Conservation (phyloP, 2,888 invertebrate species). For the Homarus gammarus region DNA sequence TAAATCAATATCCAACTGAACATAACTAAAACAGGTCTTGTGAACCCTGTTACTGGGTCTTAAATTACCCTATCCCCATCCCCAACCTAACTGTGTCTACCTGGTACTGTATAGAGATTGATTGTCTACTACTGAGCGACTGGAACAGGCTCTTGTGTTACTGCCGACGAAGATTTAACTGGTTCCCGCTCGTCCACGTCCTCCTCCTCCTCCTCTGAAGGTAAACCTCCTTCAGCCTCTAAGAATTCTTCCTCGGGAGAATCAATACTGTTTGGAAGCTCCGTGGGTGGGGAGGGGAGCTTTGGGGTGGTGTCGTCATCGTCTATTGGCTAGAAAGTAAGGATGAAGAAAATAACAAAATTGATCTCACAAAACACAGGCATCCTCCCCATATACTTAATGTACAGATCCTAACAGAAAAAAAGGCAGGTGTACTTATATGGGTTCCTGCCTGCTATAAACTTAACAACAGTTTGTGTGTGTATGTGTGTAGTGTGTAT, state of each 20-base stretch:
- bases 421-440: no score
- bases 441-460: no score
- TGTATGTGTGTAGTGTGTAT: no score
- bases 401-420: no score
- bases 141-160: conserved; percentile 66
- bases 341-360: no score
- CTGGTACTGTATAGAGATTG: conserved; percentile 34
- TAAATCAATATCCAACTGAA: conserved; percentile 25
- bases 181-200: conserved; percentile 37
- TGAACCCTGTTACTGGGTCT: conserved; percentile 39
- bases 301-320: conserved; percentile 63
- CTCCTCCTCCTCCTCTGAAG: conserved; percentile 62
- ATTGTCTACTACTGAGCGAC: conserved; percentile 68
- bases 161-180: conserved; percentile 51
- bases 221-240: conserved; percentile 71
- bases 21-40: conserved; percentile 26
- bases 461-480: no score
- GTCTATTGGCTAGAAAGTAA: conserved; percentile 41
- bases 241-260: conserved; percentile 75
- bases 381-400: no score
- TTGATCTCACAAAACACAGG: no score
- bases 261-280: conserved; percentile 72
- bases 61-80: conserved; percentile 15
- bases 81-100: conserved; percentile 39
- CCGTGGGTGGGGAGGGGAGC: conserved; percentile 74